Evolutionary conservation across 2,888 invertebrate species (phyloP), one percentile per base, ranked within the genome.

Genomic region (Parnassius smintheus): DNA sequence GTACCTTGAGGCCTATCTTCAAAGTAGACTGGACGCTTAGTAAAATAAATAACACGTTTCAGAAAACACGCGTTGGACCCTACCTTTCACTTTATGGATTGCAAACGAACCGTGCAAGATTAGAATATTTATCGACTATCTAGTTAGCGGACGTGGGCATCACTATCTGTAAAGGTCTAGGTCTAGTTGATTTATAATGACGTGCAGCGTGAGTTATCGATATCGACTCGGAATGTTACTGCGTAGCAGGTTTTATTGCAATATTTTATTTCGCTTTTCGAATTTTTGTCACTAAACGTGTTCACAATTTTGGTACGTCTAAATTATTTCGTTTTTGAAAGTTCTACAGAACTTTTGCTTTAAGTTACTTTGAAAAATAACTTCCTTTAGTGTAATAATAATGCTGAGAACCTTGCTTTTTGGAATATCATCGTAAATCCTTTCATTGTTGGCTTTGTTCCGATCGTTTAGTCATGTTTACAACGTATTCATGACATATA

Each of bases 131-230:
- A 89, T 88, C 84, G 90, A 85, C 77, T 80, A 71, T 73, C 73
- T 74, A 80, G 81, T 83, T 81, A 78, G 76, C 70, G 71, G 76
- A 86, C 86, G 89, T 88, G 89, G 89, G 88, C 91, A 90, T 85
- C 90, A 88, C 89, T 91, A 89, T 84, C 85, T 74, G 75, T 76
- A 76, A 82, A 82, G 83, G 78, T 81, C 78, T 73, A 82, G 83
- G 78, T 81, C 78, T 73, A 73, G 73, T 80, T 88, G 91, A 91
- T 89, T 90, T 91, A 89, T 88, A 86, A 83, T 83, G 90, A 87
- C 86, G 88, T 77, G 72, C 76, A 68, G 68, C 79, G 80, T 88
- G 87, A 91, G 73, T 88, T 90, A 91, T 89, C 88, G 88, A 89
- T 86, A 83, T 81, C 77, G 80, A 78, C 64, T 71, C 66, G 1